Percentiles rank a stretch among this genome's conserved stretches.
phyloP scores from a whole-genome alignment of 2,888 invertebrate genomes.

The Chydorus sphaericus region DNA sequence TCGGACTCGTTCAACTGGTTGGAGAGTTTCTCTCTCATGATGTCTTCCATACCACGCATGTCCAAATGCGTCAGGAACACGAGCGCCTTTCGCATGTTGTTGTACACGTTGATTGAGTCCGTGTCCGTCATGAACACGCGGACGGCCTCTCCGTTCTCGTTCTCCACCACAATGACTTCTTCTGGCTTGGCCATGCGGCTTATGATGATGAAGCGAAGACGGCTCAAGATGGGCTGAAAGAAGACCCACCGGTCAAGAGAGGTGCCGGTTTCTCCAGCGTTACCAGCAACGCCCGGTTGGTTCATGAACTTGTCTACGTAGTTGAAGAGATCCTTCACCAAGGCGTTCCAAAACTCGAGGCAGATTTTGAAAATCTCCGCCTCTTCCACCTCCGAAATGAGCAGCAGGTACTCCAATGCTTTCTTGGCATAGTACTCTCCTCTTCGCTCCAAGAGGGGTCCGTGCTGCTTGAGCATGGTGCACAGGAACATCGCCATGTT shows the following conservation, averaged over 20 bases:
- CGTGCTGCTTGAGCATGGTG: conserved; percentile 92
- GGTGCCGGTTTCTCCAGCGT: background rate
- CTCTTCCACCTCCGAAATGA: conserved; percentile 96
- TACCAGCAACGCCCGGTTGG: too few species aligned
- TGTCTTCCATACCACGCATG: conserved; percentile 89
- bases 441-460: conserved; percentile 65
- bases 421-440: conserved; percentile 47
- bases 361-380: conserved; percentile 99
- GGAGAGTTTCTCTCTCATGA: conserved; percentile 96
- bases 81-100: conserved; percentile 95
- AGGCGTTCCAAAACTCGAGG: conserved; percentile 93
- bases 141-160: conserved; percentile 98
- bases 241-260: conserved; percentile 49
- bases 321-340: conserved; percentile 83
- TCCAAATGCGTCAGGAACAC: conserved; percentile 98
- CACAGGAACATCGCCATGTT: conserved; percentile 94
- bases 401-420: conserved; percentile 68
- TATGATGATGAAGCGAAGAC: conserved; percentile 91
- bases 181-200: conserved; percentile 99
- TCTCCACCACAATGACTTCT: conserved; percentile 97
- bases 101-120: conserved; percentile 96
- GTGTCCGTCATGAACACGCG: conserved; percentile 99
- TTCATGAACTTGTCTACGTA: too few species aligned
- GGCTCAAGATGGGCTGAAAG: conserved; percentile 57
- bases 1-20: conserved; percentile 96